phyloP scores from a whole-genome alignment of 1,140 invertebrate genomes.

The Lerema accius region DNA sequence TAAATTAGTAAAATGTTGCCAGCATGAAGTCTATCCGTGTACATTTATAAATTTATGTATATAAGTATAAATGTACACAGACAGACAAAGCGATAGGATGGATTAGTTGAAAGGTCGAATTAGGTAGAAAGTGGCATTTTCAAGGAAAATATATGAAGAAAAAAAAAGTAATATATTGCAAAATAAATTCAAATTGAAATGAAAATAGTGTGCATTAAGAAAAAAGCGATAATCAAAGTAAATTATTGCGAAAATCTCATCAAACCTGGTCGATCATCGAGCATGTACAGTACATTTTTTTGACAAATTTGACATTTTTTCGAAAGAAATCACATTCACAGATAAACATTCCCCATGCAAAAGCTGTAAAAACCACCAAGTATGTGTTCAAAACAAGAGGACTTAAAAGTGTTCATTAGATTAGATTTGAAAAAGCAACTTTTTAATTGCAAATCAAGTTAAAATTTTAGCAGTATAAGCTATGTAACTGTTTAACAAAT shows the following conservation, averaged over 20 bases:
- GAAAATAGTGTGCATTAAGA: constrained; percentile 39
- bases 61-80: constrained; percentile 17
- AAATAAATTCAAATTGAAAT: constrained; percentile 25
- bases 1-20: constrained; percentile 78
- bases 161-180: constrained; percentile 39
- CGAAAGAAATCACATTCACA: constrained; percentile 31
- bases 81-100: constrained; percentile 27
- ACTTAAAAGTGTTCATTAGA: background rate
- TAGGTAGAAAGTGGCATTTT: constrained; percentile 34
- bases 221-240: constrained; percentile 42
- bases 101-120: constrained; percentile 33
- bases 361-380: constrained; percentile 32
- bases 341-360: constrained; percentile 48
- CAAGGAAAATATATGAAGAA: constrained; percentile 27
- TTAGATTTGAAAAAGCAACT: background rate
- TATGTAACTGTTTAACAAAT: background rate
- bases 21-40: constrained; percentile 35
- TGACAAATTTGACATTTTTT: constrained; percentile 27
- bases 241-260: constrained; percentile 35
- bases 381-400: background rate
- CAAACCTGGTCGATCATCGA: constrained; percentile 65
- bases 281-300: constrained; percentile 67
- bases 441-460: no score
- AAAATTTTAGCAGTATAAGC: no score
- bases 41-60: background rate